Evolutionary conservation across 2,797 vertebrate species (phyloP).

Genomic region (Steatocranus sp.): DNA sequence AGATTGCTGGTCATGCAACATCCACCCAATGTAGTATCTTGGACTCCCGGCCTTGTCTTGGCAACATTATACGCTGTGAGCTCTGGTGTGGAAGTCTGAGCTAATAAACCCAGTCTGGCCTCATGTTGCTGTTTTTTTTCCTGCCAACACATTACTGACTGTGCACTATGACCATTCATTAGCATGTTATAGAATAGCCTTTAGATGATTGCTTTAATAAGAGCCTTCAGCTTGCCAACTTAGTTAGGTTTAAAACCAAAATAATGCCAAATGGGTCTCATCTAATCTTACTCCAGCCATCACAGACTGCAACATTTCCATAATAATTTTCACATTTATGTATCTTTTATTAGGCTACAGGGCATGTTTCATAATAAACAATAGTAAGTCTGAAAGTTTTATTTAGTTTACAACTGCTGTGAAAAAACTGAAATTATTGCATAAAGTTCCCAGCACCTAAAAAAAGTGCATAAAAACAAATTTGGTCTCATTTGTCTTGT

Average conservation of each 20-base stretch:
- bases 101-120: not conserved
- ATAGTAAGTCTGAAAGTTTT: not conserved
- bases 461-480: rapidly evolving
- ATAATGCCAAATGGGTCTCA: not conserved
- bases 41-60: not conserved
- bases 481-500: not conserved
- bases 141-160: not conserved
- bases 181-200: not conserved
- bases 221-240: rapidly evolving
- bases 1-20: not conserved
- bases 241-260: not conserved
- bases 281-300: not conserved
- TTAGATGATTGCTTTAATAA: not conserved
- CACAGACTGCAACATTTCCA: not conserved
- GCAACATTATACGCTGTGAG: not conserved
- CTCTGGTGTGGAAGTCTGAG: not conserved
- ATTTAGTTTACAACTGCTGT: not conserved
- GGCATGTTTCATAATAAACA: not conserved
- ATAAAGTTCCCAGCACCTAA: not conserved
- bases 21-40: not conserved
- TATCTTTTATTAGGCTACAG: not conserved
- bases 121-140: not conserved
- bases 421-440: not conserved
- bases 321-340: not conserved
- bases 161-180: not conserved